These are phyloP conservation scores for Garra rufa DNA, from an alignment of 2,113 vertebrate species.

Conservation along the genomic window DNA sequence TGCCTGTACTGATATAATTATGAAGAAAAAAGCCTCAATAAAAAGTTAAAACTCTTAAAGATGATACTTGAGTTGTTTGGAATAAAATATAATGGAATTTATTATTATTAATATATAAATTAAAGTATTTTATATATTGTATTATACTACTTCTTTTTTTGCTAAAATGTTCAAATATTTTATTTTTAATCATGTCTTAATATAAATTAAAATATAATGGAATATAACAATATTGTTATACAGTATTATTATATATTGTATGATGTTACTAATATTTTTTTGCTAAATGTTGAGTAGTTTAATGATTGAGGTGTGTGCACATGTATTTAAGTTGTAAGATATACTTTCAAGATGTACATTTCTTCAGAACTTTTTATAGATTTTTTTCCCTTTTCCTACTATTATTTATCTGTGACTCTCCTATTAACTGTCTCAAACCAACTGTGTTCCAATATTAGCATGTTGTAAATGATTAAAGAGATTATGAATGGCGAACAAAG, in stretches of 20 bases:
- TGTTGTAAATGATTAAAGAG: constrained; percentile 41
- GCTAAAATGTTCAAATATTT: no score
- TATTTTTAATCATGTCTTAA: no score
- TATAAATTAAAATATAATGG: no score
- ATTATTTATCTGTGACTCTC: not conserved
- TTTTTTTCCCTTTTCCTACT: not conserved
- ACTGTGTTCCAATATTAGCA: constrained; percentile 12
- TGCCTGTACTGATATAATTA: not conserved
- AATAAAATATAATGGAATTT: no score
- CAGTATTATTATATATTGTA: no score
- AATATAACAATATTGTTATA: no score
- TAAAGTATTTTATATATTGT: no score
- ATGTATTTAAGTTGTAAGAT: not conserved
- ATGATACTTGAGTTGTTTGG: not conserved
- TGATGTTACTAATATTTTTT: no score
- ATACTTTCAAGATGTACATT: not conserved
- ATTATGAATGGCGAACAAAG: constrained; percentile 28
- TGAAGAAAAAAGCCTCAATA: not conserved
- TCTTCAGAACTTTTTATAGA: not conserved
- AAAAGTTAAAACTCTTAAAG: not conserved
- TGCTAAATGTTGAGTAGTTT: no score
- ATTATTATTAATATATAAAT: no score
- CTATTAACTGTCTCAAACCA: not conserved
- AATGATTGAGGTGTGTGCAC: not conserved
- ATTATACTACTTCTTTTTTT: no score